A percentile compares a stretch with the other conserved stretches of the same genome.
phyloP scores from a whole-genome alignment of 1,140 invertebrate genomes.

The Drosophila pallidifrons region DNA sequence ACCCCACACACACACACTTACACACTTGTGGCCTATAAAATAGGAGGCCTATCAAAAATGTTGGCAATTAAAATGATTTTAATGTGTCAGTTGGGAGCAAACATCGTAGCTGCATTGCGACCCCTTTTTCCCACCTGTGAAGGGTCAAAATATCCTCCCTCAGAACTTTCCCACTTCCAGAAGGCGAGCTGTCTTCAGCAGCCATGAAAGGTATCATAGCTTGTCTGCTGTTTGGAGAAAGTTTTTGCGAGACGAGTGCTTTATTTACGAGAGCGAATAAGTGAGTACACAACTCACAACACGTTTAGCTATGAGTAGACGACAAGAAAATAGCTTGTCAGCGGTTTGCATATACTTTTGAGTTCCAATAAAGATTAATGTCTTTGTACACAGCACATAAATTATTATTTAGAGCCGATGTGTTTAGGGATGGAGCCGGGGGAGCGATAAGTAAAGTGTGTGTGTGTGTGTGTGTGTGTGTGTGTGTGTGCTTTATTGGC shows the following conservation, averaged over 20 bases:
- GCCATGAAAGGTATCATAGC: constrained; percentile 1
- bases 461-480: no score
- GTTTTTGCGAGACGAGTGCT: constrained; percentile 18
- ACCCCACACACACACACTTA: neutral
- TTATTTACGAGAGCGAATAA: constrained; percentile 9
- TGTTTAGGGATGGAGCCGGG: neutral
- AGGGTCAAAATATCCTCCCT: constrained; percentile 11
- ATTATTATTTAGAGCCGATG: constrained; percentile 64
- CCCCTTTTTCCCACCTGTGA: neutral
- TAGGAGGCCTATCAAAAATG: constrained; percentile 3
- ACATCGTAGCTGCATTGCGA: neutral
- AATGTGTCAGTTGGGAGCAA: constrained; percentile 2
- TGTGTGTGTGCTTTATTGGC: constrained; percentile 53
- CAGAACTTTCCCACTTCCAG: neutral
- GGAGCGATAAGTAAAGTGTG: constrained; percentile 50
- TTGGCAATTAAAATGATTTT: constrained; percentile 19
- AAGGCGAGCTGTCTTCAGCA: neutral
- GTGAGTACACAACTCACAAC: neutral
- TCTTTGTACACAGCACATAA: constrained; percentile 74
- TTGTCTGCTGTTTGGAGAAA: constrained; percentile 7
- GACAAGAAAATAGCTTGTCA: constrained; percentile 58
- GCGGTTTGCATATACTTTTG: constrained; percentile 66
- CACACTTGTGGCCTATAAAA: constrained; percentile 15
- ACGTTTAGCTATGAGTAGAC: constrained; percentile 26
- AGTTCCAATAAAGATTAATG: constrained; percentile 82